Evolutionary conservation across 2,113 vertebrate genomes (phyloP).

Genomic region (Prunella fulvescens): DNA sequence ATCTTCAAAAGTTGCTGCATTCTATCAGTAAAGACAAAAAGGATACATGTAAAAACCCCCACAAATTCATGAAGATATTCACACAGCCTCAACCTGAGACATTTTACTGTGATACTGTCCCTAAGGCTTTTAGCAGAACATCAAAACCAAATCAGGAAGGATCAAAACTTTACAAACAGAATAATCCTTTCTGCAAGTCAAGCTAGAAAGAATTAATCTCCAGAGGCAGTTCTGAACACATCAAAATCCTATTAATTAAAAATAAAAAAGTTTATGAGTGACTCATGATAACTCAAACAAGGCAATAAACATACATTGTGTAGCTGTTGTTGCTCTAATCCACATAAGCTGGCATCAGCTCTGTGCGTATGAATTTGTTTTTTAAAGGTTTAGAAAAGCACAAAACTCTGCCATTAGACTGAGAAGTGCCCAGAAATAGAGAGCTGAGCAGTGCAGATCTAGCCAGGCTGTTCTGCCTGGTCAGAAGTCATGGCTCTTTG

Average conservation of each 20-base stretch:
- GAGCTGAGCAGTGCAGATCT: not conserved
- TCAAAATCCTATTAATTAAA: not conserved
- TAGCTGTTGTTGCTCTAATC: not conserved
- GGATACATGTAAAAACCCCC: not conserved
- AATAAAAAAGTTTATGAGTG: not conserved
- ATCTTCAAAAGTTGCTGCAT: slow-evolving; percentile 89
- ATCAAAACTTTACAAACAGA: not conserved
- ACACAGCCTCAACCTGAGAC: not conserved
- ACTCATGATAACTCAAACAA: not conserved
- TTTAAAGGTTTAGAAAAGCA: not conserved
- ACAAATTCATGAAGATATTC: not conserved
- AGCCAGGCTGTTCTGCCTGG: not conserved
- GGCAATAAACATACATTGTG: not conserved
- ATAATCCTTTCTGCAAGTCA: not conserved
- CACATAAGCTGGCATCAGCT: not conserved
- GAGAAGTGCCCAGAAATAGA: not conserved
- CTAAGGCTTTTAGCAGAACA: not conserved
- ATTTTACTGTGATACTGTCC: not conserved
- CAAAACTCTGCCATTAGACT: not conserved
- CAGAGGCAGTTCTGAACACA: not conserved
- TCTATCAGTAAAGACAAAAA: slow-evolving; percentile 63
- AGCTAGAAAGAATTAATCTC: not conserved
- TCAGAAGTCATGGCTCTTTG: not conserved
- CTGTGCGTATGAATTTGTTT: not conserved
- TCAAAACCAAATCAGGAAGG: not conserved